A percentile compares a stretch with the other conserved stretches of the same genome.
phyloP scores from a whole-genome alignment of 2,113 vertebrate genomes.

The Elgaria multicarinata region DNA sequence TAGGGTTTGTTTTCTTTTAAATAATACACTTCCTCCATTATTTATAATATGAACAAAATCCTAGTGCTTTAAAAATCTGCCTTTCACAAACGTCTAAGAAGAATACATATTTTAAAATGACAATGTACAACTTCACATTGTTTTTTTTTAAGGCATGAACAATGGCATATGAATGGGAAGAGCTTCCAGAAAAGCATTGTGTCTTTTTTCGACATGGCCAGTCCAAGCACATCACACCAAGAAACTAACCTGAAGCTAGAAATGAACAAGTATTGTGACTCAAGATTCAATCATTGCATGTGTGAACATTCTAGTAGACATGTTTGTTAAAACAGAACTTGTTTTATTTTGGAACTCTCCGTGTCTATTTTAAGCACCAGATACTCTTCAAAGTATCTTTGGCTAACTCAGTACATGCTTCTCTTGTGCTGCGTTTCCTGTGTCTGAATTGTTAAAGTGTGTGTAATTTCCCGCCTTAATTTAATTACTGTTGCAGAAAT shows the following conservation, averaged over 20 bases:
- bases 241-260: conserved; percentile 70
- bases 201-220: conserved; percentile 65
- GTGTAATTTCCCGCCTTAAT: conserved; percentile 16
- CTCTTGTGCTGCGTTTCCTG: conserved; percentile 68
- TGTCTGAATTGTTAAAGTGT: conserved; percentile 67
- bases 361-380: conserved; percentile 76
- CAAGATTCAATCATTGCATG: conserved; percentile 55
- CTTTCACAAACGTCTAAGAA: conserved; percentile 74
- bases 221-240: conserved; percentile 69
- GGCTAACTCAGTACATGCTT: conserved; percentile 70
- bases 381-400: conserved; percentile 70
- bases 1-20: conserved; percentile 48
- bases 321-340: conserved; percentile 54
- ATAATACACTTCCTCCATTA: conserved; percentile 48
- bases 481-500: conserved; percentile 80
- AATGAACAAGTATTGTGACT: conserved; percentile 52
- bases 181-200: conserved; percentile 71
- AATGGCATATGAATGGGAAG: conserved; percentile 76
- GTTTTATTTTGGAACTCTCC: conserved; percentile 64
- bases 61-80: conserved; percentile 77
- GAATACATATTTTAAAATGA: conserved; percentile 75
- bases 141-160: conserved; percentile 85
- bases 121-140: conserved; percentile 79
- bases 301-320: conserved; percentile 30
- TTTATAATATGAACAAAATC: conserved; percentile 76